Evolutionary conservation across 2,797 vertebrate species (phyloP), one percentile per base, ranked within the genome.

Genomic region (Enteromius fasciolatus): DNA sequence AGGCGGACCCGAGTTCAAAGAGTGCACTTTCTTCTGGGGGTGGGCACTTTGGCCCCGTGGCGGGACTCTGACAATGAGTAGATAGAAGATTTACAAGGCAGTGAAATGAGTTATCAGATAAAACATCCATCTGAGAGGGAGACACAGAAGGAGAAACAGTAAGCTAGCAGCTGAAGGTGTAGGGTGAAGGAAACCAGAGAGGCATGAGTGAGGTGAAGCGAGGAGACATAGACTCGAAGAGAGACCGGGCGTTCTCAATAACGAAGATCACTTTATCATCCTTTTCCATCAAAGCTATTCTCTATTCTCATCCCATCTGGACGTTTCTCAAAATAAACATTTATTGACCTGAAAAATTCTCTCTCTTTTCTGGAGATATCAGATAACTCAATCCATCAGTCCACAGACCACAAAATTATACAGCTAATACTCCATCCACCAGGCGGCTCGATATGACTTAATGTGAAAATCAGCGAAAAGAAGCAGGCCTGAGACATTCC

Each of bases 361-460:
- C 73, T 85, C 80, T 84, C 78, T 85, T 54, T 54, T 82, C 88
- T 85, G 78, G 86, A 87, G 89, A 89, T 93, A 91, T 93, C 89
- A 86, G 85, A 89, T 87, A 69, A 83, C 90, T 81, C 77, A 84
- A 87, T 87, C 87, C 88, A 89, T 88, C 89, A 87, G 81, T 91
- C 91, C 90, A 84, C 92, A 94, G 92, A 93, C 93, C 94, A 91
- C 93, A 83, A 94, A 94, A 95, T 94, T 92, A 92, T 90, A 94
- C 88, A 88, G 85, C 88, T 91, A 92, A 94, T 93, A 94, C 91
- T 91, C 85, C 88, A 81, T 90, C 88, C 57, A 80, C 88, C 67
- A 88, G 89, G 88, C 91, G 48, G 85, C 86, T 89, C 83, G 90
- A 89, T 80, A 84, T 72, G 83, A 88, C 87, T 84, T 87, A 92